A percentile compares a stretch with the other conserved stretches of the same genome.
phyloP scores from a whole-genome alignment of 2,113 vertebrate species.

The Motacilla tschutschensis region DNA sequence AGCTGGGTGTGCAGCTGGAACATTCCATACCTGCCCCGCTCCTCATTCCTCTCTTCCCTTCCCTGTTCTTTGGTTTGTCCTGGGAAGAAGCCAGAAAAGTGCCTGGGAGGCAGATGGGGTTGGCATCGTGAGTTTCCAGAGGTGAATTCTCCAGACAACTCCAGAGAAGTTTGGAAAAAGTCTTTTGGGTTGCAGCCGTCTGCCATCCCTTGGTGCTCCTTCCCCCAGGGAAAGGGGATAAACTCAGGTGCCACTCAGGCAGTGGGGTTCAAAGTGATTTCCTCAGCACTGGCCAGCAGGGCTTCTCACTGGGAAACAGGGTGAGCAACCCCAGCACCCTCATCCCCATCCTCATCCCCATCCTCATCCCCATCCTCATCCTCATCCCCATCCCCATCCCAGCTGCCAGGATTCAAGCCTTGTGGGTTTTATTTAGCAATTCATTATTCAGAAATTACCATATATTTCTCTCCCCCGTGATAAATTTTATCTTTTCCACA shows the following conservation, averaged over 20 bases:
- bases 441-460: background rate
- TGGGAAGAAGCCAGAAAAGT: background rate
- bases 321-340: background rate
- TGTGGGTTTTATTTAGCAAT: background rate
- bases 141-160: background rate
- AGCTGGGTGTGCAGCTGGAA: background rate
- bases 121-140: background rate
- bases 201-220: background rate
- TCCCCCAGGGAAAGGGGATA: background rate
- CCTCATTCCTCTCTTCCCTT: background rate
- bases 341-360: background rate
- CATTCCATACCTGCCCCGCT: background rate
- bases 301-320: fast-evolving
- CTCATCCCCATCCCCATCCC: background rate
- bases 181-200: background rate
- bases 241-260: background rate
- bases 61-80: background rate
- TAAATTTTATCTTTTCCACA: background rate
- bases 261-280: background rate
- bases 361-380: background rate
- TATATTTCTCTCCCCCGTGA: background rate
- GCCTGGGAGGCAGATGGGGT: background rate
- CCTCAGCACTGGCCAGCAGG: background rate
- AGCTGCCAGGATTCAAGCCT: background rate
- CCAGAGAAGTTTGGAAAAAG: background rate